Base-by-base conservation (phyloP, 23 tunicate genomes). In the Trididemnum nubilum region DNA sequence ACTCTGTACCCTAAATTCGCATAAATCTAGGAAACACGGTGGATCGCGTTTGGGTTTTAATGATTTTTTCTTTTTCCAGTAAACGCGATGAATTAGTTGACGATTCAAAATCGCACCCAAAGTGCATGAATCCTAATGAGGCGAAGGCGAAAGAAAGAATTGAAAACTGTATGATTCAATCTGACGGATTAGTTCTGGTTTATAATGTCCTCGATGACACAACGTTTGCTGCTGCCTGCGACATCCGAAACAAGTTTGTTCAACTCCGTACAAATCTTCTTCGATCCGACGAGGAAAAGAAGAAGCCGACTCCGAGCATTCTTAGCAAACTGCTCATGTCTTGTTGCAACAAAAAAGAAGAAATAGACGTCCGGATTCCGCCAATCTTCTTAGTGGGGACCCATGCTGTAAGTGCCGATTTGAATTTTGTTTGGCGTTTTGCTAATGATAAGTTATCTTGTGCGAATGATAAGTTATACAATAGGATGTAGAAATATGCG, bases 311-410 rank as follows among this genome's bases (percentile, higher is more conserved):
- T 9, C 22, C 37, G 19, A 34, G 60, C 33, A 35, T 35, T 21
- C 54, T 54, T 67, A 57, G 44, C 18, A 77, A 57, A 54, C 25
- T 52, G 7, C 15, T 21, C 5, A 3, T 21, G 2, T 2, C 40
- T 52, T 82, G 86, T 81, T 38, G 76, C 38, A 67, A 40, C 23
- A 25, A 63, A 19, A 64, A 50, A 4, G 34, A 25, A 29, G 36
- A 39, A 21, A 26, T 1, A 5, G 85, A 76, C 21, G 76, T 32
- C 7, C 22, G 25, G 25, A 40, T 88, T 39, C 94, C 94, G n/a
- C 87, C 88, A 3, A 71, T 89, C 21, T 78, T 60, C 25, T 71
- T 89, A 7, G 88, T 89, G 28, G 94, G 94, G 15, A 89, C 94
- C 0, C 94, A 89, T 35, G 0, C 82, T 66, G 94, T 89, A 89